Base-by-base conservation (phyloP, 2,888 invertebrate genomes). In the Vesta saturnalis region DNA sequence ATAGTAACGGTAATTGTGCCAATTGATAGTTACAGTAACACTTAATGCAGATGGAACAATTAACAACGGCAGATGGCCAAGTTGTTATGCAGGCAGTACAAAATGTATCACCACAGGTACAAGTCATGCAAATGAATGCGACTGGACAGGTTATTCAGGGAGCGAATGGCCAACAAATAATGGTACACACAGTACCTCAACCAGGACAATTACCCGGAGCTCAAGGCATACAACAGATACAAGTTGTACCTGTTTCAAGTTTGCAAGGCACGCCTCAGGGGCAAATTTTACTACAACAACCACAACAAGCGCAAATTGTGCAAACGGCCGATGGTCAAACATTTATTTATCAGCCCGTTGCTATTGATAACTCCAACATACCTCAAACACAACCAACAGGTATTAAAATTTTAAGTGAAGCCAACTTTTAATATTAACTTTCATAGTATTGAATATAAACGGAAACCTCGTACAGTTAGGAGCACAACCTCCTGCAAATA, bases 251-350 rank as follows among this genome's bases (percentile, higher is more conserved):
- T 1, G 87, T 93, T 18, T 90, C 91, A 0, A 89, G 89, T 79
- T 80, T 90, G 56, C 88, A 89, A 86, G 77, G 81, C n/a, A 81
- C 82, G 21, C 81, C 85, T 2, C 87, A 86, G 14, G 87, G 87
- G 23, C 88, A 89, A 78, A 87, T 89, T 58, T 85, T 90, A 22
- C 86, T 90, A 52, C 89, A 89, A 73, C 88, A 89, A 61, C 88
- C 89, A 4, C 89, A 88, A 74, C 90, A 88, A 67, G 89, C 94
- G 43, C 96, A 96, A 83, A 86, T 97, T 47, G 91, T 97, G 35
- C 97, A 96, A 82, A 93, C 96, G 0, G 89, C 95, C 0, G 96
- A 96, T 83, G 97, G 97, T 0, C 97, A 97, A 84, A 95, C 96
- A 0, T 93, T 94, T 76, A 89, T 96, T 63, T 95, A 95, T 82